These are phyloP conservation scores for Lissocephala sabroskyi DNA, from an alignment of 2,888 invertebrate species.

Conservation along the genomic window DNA sequence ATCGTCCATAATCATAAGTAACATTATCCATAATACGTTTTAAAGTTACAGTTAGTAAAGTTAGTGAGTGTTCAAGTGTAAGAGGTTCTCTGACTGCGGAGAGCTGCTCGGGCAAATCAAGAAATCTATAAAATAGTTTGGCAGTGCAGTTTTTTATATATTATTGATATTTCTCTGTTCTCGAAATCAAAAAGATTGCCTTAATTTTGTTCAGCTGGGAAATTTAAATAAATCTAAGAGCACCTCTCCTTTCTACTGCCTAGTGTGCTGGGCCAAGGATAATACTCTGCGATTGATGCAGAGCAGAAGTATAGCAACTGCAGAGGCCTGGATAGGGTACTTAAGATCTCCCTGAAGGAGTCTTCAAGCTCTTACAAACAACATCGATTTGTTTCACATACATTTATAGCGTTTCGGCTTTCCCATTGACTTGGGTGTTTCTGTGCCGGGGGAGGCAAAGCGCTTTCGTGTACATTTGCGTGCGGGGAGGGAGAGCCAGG, in stretches of 20 bases:
- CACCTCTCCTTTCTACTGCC: no score
- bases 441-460: conserved; percentile 17
- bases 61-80: no score
- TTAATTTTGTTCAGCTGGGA: not conserved
- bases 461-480: conserved; percentile 17
- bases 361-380: conserved; percentile 35
- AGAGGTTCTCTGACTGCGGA: not conserved
- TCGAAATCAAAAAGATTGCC: no score
- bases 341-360: no score
- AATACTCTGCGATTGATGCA: no score
- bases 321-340: not conserved
- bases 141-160: no score
- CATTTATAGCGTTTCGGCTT: conserved; percentile 33
- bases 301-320: conserved; percentile 23
- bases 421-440: conserved; percentile 30
- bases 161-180: no score
- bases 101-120: conserved; percentile 21
- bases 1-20: conserved; percentile 28
- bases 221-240: conserved; percentile 23
- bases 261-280: no score
- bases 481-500: conserved; percentile 26
- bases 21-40: conserved; percentile 53
- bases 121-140: no score
- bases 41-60: conserved; percentile 52
- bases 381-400: conserved; percentile 25